phyloP scores from a whole-genome alignment of 2,113 vertebrate species.

The Campylomormyrus tamandua region DNA sequence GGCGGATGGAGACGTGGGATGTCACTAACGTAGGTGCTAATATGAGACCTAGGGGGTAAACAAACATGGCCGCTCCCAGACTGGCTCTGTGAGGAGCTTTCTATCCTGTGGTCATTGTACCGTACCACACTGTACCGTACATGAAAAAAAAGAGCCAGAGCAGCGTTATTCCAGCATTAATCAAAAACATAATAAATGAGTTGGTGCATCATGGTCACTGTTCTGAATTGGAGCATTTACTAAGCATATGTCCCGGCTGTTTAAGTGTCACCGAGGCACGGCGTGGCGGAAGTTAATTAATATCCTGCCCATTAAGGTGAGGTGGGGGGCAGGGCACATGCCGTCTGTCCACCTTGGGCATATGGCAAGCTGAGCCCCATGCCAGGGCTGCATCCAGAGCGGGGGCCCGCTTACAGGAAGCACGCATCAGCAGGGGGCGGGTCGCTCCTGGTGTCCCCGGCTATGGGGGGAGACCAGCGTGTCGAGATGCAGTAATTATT shows the following conservation, averaged over 20 bases:
- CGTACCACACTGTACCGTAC: background rate
- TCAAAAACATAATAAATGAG: background rate
- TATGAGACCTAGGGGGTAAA: background rate
- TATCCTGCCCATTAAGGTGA: background rate
- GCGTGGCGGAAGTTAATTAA: background rate
- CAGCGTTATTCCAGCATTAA: background rate
- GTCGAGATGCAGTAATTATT: constrained; percentile 7
- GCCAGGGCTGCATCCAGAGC: background rate
- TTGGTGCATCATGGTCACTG: background rate
- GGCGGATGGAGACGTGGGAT: background rate
- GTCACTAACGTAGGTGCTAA: background rate
- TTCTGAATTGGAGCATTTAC: background rate
- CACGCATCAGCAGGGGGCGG: background rate
- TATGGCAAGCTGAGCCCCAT: background rate
- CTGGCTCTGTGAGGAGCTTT: background rate
- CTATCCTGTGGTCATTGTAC: background rate
- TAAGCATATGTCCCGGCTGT: background rate
- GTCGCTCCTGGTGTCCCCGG: background rate
- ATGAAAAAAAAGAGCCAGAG: background rate
- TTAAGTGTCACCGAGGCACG: background rate
- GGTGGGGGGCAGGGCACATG: background rate
- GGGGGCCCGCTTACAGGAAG: background rate
- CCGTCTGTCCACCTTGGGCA: background rate
- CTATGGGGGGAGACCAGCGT: background rate
- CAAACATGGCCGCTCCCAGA: background rate